Evolutionary conservation across 2,113 vertebrate genomes (phyloP), one percentile per base, ranked within the genome.

Genomic region (Sphaerodactylus townsendi): DNA sequence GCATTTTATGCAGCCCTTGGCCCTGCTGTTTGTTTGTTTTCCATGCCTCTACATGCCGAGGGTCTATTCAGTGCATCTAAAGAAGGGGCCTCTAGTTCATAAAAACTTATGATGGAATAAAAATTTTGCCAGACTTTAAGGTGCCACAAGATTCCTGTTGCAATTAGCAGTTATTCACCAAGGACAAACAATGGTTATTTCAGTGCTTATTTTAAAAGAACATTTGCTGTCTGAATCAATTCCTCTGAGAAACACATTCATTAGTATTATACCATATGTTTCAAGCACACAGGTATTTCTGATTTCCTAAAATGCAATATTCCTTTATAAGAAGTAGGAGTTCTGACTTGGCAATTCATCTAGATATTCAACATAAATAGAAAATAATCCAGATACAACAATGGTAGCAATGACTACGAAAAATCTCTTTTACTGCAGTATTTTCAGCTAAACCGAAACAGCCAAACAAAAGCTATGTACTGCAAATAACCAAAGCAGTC

Each of bases 291-390:
- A 65, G 81, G 28, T 13, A 80, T 69, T 88, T 81, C 77, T 71
- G 0, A 65, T 88, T 14, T 37, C 88, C 28, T 53, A 84, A 71
- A 86, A 82, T 0, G 71, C 15, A 86, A 25, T 10, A 41, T 4
- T n/a, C 44, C 85, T 50, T 46, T 46, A 21, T 0, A 33, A 76
- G 85, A 37, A 68, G n/a, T 65, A 87, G 39, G 39, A 56, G 53
- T 72, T 91, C 37, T 87, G 37, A 85, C 68, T 71, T 5, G 3
- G 3, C 33, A 83, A 14, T 78, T 86, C 72, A 87, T 85, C 48
- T 85, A n/a, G 30, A 35, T 88, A 87, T 91, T 83, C 33, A 76
- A 84, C 84, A 14, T n/a, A 21, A 0, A 65, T 2, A 79, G 28
- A 13, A 0, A 2, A 77, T 37, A 86, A 86, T 33, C 35, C 73